Conservation (phyloP, 2,113 vertebrate genomes). For the Brachirus orientalis region DNA sequence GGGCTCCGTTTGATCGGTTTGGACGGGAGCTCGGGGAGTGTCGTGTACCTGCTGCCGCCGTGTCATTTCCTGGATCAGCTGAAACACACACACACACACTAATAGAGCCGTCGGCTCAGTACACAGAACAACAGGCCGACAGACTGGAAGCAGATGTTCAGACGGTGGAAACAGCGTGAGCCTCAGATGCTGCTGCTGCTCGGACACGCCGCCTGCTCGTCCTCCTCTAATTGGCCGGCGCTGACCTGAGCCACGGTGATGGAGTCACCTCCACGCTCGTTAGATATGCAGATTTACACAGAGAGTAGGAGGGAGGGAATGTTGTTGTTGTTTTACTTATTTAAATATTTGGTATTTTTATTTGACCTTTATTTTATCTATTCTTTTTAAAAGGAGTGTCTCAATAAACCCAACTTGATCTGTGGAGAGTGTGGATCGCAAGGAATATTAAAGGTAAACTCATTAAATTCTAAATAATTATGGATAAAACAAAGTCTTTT, state of each 20-base stretch:
- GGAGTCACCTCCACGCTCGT: conserved; percentile 61
- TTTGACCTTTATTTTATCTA: conserved; percentile 33
- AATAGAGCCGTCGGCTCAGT: conserved; percentile 47
- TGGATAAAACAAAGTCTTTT: no score
- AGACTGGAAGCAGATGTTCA: conserved; percentile 53
- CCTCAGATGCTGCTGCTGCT: conserved; percentile 5
- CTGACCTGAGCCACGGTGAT: conserved; percentile 20
- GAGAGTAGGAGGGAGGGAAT: not conserved
- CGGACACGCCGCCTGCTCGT: conserved; percentile 9
- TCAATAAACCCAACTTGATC: not conserved
- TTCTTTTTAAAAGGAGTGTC: not conserved
- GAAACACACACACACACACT: conserved; percentile 30
- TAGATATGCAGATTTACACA: conserved; percentile 58
- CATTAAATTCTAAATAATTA: no score
- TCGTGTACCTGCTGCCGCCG: conserved; percentile 54
- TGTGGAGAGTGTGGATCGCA: not conserved
- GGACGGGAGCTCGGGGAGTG: conserved; percentile 38
- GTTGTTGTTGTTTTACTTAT: not conserved
- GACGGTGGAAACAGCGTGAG: not conserved
- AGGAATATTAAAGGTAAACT: no score
- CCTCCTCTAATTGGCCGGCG: conserved; percentile 53
- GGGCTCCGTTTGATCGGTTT: conserved; percentile 39
- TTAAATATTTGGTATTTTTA: conserved; percentile 2
- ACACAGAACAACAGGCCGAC: conserved; percentile 28
- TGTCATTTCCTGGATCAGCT: conserved; percentile 53